Evolutionary conservation across 2,888 invertebrate species (phyloP).

Genomic region (Lithophane semibrunnea): DNA sequence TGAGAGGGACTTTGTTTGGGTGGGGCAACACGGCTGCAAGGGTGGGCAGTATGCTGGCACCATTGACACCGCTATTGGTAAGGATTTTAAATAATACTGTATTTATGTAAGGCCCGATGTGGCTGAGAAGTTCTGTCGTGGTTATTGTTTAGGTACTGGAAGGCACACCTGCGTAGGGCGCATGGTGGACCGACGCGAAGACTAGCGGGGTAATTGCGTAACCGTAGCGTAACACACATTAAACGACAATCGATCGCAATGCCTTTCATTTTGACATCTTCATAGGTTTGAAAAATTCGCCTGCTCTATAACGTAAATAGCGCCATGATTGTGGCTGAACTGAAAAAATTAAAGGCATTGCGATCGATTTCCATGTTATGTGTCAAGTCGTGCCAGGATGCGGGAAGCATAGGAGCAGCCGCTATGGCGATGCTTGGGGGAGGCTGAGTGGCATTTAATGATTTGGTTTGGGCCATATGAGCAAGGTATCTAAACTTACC

Average conservation of each 20-base stretch:
- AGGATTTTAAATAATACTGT: constrained; percentile 36
- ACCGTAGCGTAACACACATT: no score
- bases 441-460: not conserved
- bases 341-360: not conserved
- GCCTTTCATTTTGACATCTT: not conserved
- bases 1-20: constrained; percentile 82
- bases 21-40: constrained; percentile 81
- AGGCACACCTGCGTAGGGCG: not conserved
- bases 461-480: not conserved
- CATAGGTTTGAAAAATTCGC: not conserved
- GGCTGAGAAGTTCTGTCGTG: not conserved
- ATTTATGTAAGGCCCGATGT: no score
- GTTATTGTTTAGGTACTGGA: not conserved
- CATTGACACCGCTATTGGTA: constrained; percentile 83
- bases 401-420: not conserved
- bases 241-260: not conserved
- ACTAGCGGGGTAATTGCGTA: not conserved
- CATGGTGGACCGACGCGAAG: not conserved
- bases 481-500: not conserved
- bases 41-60: constrained; percentile 83
- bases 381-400: no score
- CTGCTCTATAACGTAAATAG: not conserved
- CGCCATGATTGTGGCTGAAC: not conserved
- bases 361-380: not conserved
- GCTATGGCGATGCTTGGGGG: no score